Evolutionary conservation across 2,113 vertebrate species (phyloP).

Genomic region (Pomatorhinus ruficollis): DNA sequence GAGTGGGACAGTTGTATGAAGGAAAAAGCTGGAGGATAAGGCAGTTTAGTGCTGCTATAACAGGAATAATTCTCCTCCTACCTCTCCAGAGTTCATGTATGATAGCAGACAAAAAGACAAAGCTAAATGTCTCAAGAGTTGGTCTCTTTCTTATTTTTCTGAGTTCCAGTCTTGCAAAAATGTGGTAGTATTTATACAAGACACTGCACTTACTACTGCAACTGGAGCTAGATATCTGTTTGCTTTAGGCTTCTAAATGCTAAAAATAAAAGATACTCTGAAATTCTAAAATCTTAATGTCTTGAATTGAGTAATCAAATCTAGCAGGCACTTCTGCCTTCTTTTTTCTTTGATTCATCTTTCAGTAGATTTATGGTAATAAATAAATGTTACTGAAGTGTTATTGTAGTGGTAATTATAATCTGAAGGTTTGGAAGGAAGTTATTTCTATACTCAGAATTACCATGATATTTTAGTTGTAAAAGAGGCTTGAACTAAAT

Average conservation of each 20-base stretch:
- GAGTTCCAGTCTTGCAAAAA: not conserved
- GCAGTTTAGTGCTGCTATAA: not conserved
- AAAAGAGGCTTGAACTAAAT: not conserved
- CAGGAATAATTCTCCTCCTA: not conserved
- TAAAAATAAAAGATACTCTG: not conserved
- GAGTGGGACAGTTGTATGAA: rapidly evolving
- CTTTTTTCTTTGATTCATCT: not conserved
- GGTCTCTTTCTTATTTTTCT: not conserved
- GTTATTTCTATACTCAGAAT: not conserved
- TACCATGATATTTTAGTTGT: not conserved
- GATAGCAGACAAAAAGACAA: not conserved
- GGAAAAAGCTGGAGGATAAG: not conserved
- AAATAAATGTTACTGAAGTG: not conserved
- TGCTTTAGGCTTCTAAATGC: not conserved
- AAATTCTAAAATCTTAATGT: not conserved
- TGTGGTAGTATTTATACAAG: not conserved
- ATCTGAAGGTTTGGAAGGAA: not conserved
- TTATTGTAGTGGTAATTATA: not conserved
- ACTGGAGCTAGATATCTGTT: not conserved
- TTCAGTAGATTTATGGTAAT: not conserved
- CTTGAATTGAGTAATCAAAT: not conserved
- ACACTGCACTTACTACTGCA: not conserved
- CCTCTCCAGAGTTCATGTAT: not conserved
- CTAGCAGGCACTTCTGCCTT: not conserved
- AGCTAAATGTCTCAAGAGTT: not conserved